Evolutionary conservation across 2,888 invertebrate species (phyloP), one percentile per base, ranked within the genome.

Genomic region (Campopleginae sp.): DNA sequence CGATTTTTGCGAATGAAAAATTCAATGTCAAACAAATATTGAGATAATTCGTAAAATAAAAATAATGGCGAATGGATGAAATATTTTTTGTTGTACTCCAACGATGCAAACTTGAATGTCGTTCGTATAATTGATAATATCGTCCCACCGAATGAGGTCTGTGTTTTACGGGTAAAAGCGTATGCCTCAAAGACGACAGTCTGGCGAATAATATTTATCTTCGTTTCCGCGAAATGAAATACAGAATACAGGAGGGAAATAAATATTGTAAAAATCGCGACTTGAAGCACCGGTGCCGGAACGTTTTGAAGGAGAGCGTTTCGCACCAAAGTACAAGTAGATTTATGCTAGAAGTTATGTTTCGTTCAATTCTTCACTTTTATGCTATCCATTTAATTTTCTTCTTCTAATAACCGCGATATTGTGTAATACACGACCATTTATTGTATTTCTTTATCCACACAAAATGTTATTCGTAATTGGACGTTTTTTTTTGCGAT

Each of bases 241-340:
- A 61, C 17, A 19, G 27, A 19, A 31, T 27, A 65, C 58, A 65
- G 14, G 51, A 44, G 23, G 48, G 74, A 54, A 65, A 76, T 66
- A 72, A 86, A 86, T 48, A 83, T 86, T 87, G 8, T 82, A 80
- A 88, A 70, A 84, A 86, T 86, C 85, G 76, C 77, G 70, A 82
- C 79, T 86, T 86, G 72, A 85, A 70, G 77, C 87, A 88, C 88
- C 88, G 84, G 76, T 85, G 82, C 72, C 75, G 80, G n/a, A 42
- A 76, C 70, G 75, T 75, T 78, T 44, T 33, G 44, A 51, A 51
- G 27, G 33, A 76, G 48, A 78, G 76, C 79, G 79, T 70, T 82
- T 66, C 79, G 87, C 88, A 88, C 87, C 88, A 89, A 89, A 89
- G 89, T 89, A 89, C 89, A 89, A 89, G 88, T 89, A 89, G 88